Evolutionary conservation across 2,113 vertebrate genomes (phyloP), one percentile per base, ranked within the genome.

Genomic region (Pavo muticus): DNA sequence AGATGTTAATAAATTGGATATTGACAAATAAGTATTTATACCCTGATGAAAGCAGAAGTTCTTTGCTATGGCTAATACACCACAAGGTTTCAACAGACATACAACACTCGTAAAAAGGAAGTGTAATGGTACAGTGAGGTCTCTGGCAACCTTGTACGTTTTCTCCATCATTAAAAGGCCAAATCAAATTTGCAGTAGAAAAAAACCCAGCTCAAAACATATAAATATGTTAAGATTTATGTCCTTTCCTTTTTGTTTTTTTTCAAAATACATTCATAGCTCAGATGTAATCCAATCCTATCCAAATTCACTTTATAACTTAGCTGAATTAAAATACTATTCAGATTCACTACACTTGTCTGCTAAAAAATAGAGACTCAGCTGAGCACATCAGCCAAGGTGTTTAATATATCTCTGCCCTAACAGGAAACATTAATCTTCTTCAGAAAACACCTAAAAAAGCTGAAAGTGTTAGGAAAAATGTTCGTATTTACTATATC

Each of bases 181-280:
- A 61, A 78, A 77, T 59, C 68, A 75, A 84, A 90, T n/a, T 92
- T 70, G 47, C 44, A 69, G 47, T 52, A 74, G 71, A 80, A 78
- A 20, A 57, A 93, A 95, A 93, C 52, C 75, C 75, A 88, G 48
- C 78, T 78, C 59, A 72, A 90, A 94, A 72, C 35, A 48, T 72
- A 23, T 5, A 48, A 88, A 32, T n/a, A 47, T 48, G 30, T 83
- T 73, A 13, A 57, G 60, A 64, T 11, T 54, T 35, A 45, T 57
- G n/a, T 48, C 37, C 19, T 91, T 67, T 27, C 40, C 27, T 5
- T 16, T 42, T 65, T 78, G 17, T 74, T 64, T 88, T 82, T 57
- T 83, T 86, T 45, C 37, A 60, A 80, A 59, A n/a, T 13, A 63
- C 11, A 83, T 97, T 15, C 19, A 42, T 72, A 45, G 10, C 35